Conservation (phyloP, 1,140 invertebrate genomes). For the Acromyrmex echinatior region DNA sequence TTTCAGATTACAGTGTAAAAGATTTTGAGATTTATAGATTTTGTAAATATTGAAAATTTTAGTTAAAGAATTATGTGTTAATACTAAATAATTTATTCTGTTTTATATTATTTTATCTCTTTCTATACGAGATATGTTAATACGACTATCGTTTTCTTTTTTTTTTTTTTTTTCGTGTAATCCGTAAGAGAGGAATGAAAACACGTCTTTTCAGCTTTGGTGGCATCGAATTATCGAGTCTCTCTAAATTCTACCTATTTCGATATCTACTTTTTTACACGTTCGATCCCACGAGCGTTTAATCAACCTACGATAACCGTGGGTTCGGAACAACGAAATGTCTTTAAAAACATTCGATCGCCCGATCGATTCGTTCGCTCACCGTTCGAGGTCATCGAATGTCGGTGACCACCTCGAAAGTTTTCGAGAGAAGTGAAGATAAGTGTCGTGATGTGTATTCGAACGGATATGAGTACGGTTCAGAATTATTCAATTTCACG, state of each 20-base stretch:
- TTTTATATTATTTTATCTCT: constrained; percentile 2
- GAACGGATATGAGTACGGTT: constrained; percentile 59
- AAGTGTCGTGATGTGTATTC: constrained; percentile 46
- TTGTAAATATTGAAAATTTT: background rate
- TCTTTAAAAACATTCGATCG: constrained; percentile 57
- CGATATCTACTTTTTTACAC: constrained; percentile 54
- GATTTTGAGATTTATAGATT: background rate
- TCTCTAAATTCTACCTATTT: constrained; percentile 48
- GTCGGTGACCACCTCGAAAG: constrained; percentile 24
- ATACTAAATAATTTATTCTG: background rate
- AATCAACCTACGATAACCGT: constrained; percentile 51
- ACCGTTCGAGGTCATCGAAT: constrained; percentile 23
- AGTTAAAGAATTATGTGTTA: background rate
- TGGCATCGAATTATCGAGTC: constrained; percentile 38
- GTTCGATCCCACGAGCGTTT: constrained; percentile 33
- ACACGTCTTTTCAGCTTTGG: constrained; percentile 34
- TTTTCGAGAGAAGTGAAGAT: constrained; percentile 57
- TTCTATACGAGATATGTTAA: background rate
- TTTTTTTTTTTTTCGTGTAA: background rate
- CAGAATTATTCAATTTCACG: constrained; percentile 76
- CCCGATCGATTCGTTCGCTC: constrained; percentile 19
- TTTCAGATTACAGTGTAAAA: background rate
- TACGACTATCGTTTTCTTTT: background rate
- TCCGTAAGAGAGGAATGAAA: constrained; percentile 6
- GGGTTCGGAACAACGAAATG: constrained; percentile 39